Conservation (phyloP, 2,797 vertebrate species). For the Avahi laniger region DNA sequence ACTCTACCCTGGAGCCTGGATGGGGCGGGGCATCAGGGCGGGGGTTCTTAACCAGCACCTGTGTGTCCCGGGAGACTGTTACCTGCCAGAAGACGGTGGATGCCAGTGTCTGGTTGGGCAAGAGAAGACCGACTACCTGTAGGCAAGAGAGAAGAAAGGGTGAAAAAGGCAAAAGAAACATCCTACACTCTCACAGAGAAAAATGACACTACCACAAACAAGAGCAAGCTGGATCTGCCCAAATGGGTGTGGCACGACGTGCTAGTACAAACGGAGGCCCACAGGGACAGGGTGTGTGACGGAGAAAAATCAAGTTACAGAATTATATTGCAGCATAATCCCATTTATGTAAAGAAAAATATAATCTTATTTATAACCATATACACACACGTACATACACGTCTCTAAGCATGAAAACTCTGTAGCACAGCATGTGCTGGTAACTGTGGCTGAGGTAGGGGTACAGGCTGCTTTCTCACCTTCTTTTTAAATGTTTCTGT, state of each 20-base stretch:
- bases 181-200: not conserved
- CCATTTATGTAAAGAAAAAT: not conserved
- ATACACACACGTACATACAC: not conserved
- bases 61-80: not conserved
- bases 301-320: not conserved
- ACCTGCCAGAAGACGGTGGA: conserved; percentile 98
- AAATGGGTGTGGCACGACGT: not conserved
- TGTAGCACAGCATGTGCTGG: not conserved
- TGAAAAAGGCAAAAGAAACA: conserved; percentile 12
- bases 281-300: fast-evolving
- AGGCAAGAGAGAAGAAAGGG: conserved; percentile 58
- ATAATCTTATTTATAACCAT: not conserved
- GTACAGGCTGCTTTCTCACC: not conserved
- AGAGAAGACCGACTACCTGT: conserved; percentile 95
- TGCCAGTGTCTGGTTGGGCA: conserved; percentile 93
- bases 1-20: not conserved
- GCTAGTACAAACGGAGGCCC: not conserved
- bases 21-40: not conserved
- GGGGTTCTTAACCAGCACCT: not conserved
- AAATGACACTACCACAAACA: not conserved
- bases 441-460: not conserved
- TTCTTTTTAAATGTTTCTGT: not conserved
- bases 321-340: not conserved
- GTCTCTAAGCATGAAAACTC: not conserved
- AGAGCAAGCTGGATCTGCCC: not conserved